Conservation (phyloP, 2,888 invertebrate genomes). For the Himalopsyche tibetana region DNA sequence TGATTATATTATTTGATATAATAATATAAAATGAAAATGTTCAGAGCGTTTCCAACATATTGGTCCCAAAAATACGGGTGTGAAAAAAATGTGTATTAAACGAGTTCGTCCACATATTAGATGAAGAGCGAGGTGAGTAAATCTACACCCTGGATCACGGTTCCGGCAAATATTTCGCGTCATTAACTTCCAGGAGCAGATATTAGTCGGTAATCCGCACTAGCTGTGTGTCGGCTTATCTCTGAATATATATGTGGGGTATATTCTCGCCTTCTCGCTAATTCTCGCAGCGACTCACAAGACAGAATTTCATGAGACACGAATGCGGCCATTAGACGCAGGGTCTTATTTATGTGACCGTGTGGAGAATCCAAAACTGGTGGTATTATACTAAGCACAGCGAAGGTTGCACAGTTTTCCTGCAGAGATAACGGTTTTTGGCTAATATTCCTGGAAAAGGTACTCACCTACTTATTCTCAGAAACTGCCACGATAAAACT, state of each 20-base stretch:
- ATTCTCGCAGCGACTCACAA: constrained; percentile 47
- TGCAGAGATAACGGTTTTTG: constrained; percentile 31
- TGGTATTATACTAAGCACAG: constrained; percentile 25
- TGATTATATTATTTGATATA: too few relatives aligned
- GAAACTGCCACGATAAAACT: not conserved
- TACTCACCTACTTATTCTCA: not conserved
- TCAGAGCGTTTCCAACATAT: too few relatives aligned
- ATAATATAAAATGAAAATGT: too few relatives aligned
- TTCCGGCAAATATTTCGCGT: constrained; percentile 44
- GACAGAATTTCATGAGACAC: constrained; percentile 55
- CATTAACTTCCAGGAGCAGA: constrained; percentile 54
- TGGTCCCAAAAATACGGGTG: too few relatives aligned
- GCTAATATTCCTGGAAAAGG: constrained; percentile 10
- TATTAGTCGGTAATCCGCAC: constrained; percentile 48
- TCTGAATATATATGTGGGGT: constrained; percentile 45
- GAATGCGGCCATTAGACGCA: constrained; percentile 53
- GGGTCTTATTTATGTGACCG: constrained; percentile 57
- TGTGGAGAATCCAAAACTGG: constrained; percentile 44
- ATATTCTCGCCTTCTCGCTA: constrained; percentile 31
- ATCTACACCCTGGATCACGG: constrained; percentile 50
- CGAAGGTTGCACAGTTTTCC: constrained; percentile 28
- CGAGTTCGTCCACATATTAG: not conserved
- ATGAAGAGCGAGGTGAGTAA: constrained; percentile 42
- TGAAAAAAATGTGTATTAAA: not conserved
- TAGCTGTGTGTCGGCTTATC: constrained; percentile 47